Conservation (phyloP, 2,888 invertebrate species). For the Platypus cylindrus region DNA sequence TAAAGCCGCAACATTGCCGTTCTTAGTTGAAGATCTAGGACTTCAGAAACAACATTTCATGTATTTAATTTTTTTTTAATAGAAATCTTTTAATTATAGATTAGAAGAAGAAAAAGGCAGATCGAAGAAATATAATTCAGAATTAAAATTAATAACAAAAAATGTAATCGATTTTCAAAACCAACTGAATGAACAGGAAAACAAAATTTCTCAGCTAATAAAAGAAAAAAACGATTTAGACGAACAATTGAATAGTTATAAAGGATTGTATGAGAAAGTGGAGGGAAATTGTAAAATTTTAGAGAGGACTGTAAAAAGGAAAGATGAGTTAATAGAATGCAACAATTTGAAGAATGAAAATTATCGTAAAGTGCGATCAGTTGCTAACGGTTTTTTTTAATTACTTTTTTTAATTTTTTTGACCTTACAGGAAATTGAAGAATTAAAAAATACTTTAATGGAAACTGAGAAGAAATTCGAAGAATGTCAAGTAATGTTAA, state of each 20-base stretch:
- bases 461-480: slow-evolving; percentile 22
- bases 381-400: slow-evolving; percentile 6
- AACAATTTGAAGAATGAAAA: slow-evolving; percentile 22
- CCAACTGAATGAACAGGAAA: slow-evolving; percentile 18
- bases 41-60: no score
- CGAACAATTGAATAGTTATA: slow-evolving; percentile 22
- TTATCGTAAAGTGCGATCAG: slow-evolving; percentile 24
- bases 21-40: no score
- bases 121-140: slow-evolving; percentile 18
- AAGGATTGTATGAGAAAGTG: slow-evolving; percentile 23
- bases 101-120: slow-evolving; percentile 23
- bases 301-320: slow-evolving; percentile 26
- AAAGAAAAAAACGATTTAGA: slow-evolving; percentile 19
- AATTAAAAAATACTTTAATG: slow-evolving; percentile 23
- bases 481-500: slow-evolving; percentile 23
- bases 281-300: slow-evolving; percentile 27
- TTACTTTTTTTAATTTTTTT: slow-evolving; percentile 7
- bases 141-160: slow-evolving; percentile 21
- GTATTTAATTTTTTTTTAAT: slow-evolving; percentile 3
- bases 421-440: slow-evolving; percentile 24
- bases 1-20: no score
- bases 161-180: slow-evolving; percentile 19
- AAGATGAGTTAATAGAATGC: slow-evolving; percentile 25
- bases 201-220: slow-evolving; percentile 14
- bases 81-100: no score